phyloP scores from a whole-genome alignment of 2,797 vertebrate genomes.

The Novumbra hubbsi region DNA sequence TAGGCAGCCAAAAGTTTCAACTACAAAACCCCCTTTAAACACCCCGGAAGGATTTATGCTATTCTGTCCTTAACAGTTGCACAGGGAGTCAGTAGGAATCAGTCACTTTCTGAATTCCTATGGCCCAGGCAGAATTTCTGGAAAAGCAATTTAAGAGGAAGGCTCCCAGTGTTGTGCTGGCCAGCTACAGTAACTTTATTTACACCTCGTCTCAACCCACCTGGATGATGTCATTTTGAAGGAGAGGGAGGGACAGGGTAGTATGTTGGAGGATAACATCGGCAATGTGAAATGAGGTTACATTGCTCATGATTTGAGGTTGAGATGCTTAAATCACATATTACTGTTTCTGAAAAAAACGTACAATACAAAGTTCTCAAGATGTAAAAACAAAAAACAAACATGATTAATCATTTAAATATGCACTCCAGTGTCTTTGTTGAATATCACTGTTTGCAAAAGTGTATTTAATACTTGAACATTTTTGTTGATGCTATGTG shows the following conservation, averaged over 20 bases:
- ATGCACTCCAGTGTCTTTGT: too few species aligned
- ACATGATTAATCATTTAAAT: too few species aligned
- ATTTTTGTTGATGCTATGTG: too few species aligned
- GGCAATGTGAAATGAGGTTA: constrained; percentile 3
- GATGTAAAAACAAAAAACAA: too few species aligned
- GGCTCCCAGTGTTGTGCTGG: constrained; percentile 45
- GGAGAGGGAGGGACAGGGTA: constrained; percentile 13
- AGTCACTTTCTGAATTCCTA: constrained; percentile 33
- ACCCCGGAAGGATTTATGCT: background rate
- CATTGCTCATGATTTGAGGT: background rate
- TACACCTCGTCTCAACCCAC: constrained; percentile 28
- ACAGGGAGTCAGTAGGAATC: constrained; percentile 13
- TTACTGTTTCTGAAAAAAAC: background rate
- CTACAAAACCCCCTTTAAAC: background rate
- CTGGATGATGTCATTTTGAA: constrained; percentile 55
- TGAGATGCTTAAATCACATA: background rate
- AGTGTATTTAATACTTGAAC: too few species aligned
- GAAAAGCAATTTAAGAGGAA: constrained; percentile 52
- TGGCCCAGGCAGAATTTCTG: constrained; percentile 52
- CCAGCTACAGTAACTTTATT: constrained; percentile 12
- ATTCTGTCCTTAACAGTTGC: constrained; percentile 15
- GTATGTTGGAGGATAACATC: background rate
- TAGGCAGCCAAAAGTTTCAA: background rate
- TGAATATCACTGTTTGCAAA: too few species aligned
- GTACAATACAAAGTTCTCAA: too few species aligned